Percentiles rank a stretch among this genome's conserved stretches.
Evolutionary conservation across 2,888 invertebrate genomes (phyloP).

Genomic region (Drosophila macrospina): DNA sequence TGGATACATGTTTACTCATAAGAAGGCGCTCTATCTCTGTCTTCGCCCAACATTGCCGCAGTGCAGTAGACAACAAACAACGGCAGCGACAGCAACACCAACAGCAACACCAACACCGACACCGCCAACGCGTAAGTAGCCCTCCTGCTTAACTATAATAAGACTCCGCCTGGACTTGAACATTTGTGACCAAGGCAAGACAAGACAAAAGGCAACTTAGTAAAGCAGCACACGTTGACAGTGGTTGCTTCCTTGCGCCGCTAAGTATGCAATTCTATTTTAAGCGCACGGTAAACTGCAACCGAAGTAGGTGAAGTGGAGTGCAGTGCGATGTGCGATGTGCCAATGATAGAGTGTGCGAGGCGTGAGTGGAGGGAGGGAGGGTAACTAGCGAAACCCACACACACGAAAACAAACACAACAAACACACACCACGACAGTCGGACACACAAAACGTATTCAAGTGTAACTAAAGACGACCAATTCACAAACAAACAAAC

Average conservation of each 20-base stretch:
- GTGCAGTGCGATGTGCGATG: conserved; percentile 26
- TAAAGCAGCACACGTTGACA: conserved; percentile 48
- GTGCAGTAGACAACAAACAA: conserved; percentile 60
- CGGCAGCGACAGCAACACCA: conserved; percentile 25
- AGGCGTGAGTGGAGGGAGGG: conserved; percentile 40
- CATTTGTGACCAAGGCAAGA: conserved; percentile 61
- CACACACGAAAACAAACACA: conserved; percentile 31
- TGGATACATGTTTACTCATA: conserved; percentile 74
- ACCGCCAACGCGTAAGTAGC: conserved; percentile 63
- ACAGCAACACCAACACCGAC: conserved; percentile 23
- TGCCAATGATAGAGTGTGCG: conserved; percentile 4
- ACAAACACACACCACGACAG: conserved; percentile 12
- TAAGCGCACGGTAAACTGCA: conserved; percentile 64
- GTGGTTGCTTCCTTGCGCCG: conserved; percentile 71
- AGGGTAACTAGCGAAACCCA: conserved; percentile 56
- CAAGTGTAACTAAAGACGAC: conserved; percentile 80
- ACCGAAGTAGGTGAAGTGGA: conserved; percentile 71
- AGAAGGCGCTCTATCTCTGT: conserved; percentile 57
- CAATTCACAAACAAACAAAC: conserved; percentile 72
- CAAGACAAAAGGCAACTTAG: conserved; percentile 48
- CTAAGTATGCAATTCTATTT: conserved; percentile 81
- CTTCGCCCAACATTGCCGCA: conserved; percentile 51
- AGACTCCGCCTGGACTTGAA: conserved; percentile 62
- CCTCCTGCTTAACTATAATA: conserved; percentile 70
- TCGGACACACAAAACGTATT: conserved; percentile 63